Evolutionary conservation across 1,140 invertebrate genomes (phyloP), one percentile per base, ranked within the genome.

Genomic region (Drosophila varians): DNA sequence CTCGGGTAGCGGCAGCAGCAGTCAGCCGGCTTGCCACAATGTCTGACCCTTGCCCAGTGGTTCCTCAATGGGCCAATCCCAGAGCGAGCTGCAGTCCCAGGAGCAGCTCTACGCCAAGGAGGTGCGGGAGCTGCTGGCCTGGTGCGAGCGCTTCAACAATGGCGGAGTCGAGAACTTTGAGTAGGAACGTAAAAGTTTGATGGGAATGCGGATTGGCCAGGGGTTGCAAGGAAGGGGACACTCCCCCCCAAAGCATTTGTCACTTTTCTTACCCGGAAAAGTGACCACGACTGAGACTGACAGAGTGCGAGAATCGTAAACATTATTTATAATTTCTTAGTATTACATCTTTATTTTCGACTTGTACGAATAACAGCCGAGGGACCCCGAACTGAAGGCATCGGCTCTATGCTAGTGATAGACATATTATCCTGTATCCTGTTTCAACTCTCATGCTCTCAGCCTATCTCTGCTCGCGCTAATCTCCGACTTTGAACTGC

Each of bases 91-190:
- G 56, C 47, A 74, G 18, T 76, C 54, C 9, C 75, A 83, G 75
- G 89, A 79, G 69, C 78, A 74, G 52, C 77, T 80, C 1, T 89
- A 90, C 34, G 89, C 89, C 19, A 42, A 89, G 18, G 89, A 90
- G 43, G 89, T 90, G 51, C 61, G 83, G 7, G 89, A 90, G 21
- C 19, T 90, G 38, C 70, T 90, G 2, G 89, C 78, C 18, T 90
- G 89, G 89, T 90, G 89, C 51, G 89, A 90, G 16, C 89, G 89
- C 53, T 90, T 90, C 47, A 90, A 90, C 69, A 90, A 80, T 42
- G 89, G 89, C 6, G 74, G 69, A 34, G 62, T 71, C 6, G 89
- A 89, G 64, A 79, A 90, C n/a, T 89, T 86, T 47, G 89, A 90
- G 60, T 90, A 51, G 23, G 11, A 26, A n/a, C 0, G 21, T 8